phyloP scores from a whole-genome alignment of 2,113 vertebrate genomes.

The Coturnix japonica region DNA sequence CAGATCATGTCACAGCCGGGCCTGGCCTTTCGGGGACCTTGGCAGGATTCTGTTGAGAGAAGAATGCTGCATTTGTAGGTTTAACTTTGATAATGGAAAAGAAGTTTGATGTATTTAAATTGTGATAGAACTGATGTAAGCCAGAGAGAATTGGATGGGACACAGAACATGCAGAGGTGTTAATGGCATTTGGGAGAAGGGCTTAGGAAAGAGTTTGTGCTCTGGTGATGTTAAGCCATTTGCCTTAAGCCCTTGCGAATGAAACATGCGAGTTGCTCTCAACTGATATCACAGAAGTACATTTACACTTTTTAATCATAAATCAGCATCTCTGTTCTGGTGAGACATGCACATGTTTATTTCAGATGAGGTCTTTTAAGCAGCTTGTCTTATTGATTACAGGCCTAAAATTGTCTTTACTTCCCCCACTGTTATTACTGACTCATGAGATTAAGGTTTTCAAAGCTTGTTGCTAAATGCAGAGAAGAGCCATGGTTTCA shows the following conservation, averaged over 20 bases:
- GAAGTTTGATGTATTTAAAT: neutral
- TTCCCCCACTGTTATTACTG: slow-evolving; percentile 48
- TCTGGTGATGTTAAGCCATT: neutral
- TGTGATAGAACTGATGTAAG: neutral
- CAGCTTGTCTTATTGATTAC: slow-evolving; percentile 31
- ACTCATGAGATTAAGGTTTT: slow-evolving; percentile 58
- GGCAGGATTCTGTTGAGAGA: neutral
- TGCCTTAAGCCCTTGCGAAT: neutral
- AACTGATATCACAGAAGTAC: neutral
- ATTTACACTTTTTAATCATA: slow-evolving; percentile 39
- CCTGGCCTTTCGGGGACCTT: accelerated
- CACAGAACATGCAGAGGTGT: neutral
- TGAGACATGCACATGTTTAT: neutral
- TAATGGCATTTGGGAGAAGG: neutral
- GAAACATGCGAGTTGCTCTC: neutral
- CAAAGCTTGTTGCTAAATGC: slow-evolving; percentile 26
- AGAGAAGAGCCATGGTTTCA: neutral
- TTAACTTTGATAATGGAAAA: neutral
- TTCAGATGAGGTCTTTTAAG: slow-evolving; percentile 14
- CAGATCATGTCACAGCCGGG: neutral
- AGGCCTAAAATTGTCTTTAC: slow-evolving; percentile 10
- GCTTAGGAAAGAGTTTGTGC: neutral
- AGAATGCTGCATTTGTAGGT: neutral
- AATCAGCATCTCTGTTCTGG: neutral
- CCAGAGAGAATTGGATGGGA: neutral